These are phyloP conservation scores for Choloepus didactylus DNA, from an alignment of 2,797 vertebrate genomes.

Conservation along the genomic window DNA sequence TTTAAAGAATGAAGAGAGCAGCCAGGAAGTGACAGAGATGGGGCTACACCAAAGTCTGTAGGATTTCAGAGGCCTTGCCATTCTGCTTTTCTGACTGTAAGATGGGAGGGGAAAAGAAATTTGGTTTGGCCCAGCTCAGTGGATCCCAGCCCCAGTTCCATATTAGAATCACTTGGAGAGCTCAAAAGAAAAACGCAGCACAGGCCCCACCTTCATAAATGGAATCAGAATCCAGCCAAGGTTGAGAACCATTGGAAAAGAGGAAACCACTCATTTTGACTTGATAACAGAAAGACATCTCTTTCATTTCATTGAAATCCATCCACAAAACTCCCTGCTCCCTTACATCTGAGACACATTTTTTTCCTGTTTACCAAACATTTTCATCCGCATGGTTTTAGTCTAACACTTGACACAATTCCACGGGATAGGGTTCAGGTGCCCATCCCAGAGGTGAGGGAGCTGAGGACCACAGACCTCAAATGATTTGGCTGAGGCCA, in stretches of 20 bases:
- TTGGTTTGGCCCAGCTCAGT: accelerated
- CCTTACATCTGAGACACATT: neutral
- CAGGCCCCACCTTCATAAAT: neutral
- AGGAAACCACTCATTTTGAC: neutral
- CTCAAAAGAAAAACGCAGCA: too few relatives aligned
- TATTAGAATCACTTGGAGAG: neutral
- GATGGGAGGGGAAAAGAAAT: neutral
- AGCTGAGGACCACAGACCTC: neutral
- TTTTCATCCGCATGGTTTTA: neutral
- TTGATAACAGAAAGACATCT: neutral
- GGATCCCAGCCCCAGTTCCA: neutral
- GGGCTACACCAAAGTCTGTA: neutral
- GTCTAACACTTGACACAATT: neutral
- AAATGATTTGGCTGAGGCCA: neutral
- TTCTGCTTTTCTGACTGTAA: neutral
- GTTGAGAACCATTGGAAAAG: neutral
- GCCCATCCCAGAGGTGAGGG: neutral
- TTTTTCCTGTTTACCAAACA: constrained; percentile 10
- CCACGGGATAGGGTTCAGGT: neutral
- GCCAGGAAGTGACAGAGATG: neutral
- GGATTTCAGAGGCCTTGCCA: neutral
- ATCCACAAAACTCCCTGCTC: neutral
- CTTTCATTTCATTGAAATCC: neutral
- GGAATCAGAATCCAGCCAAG: neutral
- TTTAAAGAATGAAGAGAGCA: neutral